phyloP scores from a whole-genome alignment of 2,797 vertebrate genomes.

The Microcaecilia unicolor region DNA sequence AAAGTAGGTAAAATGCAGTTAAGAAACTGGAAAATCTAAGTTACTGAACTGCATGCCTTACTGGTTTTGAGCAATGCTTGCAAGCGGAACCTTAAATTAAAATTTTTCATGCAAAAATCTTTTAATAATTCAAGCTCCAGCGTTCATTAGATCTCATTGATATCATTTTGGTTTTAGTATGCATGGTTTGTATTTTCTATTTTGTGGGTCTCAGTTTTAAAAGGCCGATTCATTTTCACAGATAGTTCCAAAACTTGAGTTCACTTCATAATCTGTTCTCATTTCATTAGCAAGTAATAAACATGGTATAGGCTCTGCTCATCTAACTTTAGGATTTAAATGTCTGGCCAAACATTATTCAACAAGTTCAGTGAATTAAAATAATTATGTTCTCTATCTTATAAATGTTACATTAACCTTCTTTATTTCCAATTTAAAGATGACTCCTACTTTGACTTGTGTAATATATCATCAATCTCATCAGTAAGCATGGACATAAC shows the following conservation, averaged over 20 bases:
- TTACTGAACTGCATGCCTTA: constrained; percentile 29
- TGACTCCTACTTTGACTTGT: too few relatives aligned
- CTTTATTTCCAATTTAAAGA: too few relatives aligned
- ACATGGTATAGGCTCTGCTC: too few relatives aligned
- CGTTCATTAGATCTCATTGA: constrained; percentile 47
- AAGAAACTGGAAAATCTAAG: constrained; percentile 33
- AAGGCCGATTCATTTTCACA: too few relatives aligned
- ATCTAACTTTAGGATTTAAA: too few relatives aligned
- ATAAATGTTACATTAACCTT: too few relatives aligned
- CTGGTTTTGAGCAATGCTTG: constrained; percentile 16
- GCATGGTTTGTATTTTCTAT: constrained; percentile 4
- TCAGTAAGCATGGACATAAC: too few relatives aligned
- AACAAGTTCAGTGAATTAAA: too few relatives aligned
- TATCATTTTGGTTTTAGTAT: constrained; percentile 16
- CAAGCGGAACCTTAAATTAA: constrained; percentile 34
- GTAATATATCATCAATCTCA: too few relatives aligned
- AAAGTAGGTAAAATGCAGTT: constrained; percentile 29
- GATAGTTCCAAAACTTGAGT: not conserved
- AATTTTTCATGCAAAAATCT: constrained; percentile 39
- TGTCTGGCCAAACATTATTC: too few relatives aligned
- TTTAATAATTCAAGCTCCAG: constrained; percentile 42
- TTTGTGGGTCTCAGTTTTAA: not conserved
- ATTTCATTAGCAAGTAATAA: not conserved
- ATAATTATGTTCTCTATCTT: too few relatives aligned
- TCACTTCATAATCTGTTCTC: not conserved